These are phyloP conservation scores for Thelaira solivaga DNA, from an alignment of 2,888 invertebrate species.

Conservation along the genomic window DNA sequence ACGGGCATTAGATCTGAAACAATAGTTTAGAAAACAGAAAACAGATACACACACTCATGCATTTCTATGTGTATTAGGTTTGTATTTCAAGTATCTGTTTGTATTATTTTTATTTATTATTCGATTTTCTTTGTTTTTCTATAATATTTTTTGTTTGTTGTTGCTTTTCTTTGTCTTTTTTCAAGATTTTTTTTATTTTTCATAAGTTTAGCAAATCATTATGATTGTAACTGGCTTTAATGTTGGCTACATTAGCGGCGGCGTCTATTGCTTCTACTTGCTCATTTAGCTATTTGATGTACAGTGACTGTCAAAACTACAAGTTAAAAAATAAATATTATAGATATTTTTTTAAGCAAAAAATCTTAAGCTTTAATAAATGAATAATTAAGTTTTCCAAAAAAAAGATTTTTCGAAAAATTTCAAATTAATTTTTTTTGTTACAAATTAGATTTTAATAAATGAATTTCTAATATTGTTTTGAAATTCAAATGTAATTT, in stretches of 20 bases:
- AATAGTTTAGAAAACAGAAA: slow-evolving; percentile 10
- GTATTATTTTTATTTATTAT: slow-evolving; percentile 36
- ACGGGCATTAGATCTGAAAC: slow-evolving; percentile 2
- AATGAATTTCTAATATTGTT: too few species aligned
- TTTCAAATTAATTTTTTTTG: too few species aligned
- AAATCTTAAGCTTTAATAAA: not conserved
- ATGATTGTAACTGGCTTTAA: slow-evolving; percentile 46
- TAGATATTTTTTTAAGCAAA: not conserved
- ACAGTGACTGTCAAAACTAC: not conserved
- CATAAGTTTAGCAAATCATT: slow-evolving; percentile 47
- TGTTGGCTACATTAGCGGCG: slow-evolving; percentile 34
- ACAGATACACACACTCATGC: not conserved
- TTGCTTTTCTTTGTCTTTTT: slow-evolving; percentile 22
- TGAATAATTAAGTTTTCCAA: too few species aligned
- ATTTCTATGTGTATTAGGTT: not conserved
- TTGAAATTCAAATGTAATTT: too few species aligned
- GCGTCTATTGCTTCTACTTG: not conserved
- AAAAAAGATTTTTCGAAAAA: too few species aligned
- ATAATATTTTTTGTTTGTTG: slow-evolving; percentile 27
- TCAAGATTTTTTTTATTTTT: slow-evolving; percentile 1
- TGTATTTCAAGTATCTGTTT: slow-evolving; percentile 21
- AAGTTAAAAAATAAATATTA: too few species aligned
- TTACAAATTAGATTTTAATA: too few species aligned
- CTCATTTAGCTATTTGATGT: slow-evolving; percentile 5
- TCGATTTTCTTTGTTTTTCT: slow-evolving; percentile 45